Base-by-base conservation (phyloP, 2,113 vertebrate genomes). In the Podarcis raffonei region DNA sequence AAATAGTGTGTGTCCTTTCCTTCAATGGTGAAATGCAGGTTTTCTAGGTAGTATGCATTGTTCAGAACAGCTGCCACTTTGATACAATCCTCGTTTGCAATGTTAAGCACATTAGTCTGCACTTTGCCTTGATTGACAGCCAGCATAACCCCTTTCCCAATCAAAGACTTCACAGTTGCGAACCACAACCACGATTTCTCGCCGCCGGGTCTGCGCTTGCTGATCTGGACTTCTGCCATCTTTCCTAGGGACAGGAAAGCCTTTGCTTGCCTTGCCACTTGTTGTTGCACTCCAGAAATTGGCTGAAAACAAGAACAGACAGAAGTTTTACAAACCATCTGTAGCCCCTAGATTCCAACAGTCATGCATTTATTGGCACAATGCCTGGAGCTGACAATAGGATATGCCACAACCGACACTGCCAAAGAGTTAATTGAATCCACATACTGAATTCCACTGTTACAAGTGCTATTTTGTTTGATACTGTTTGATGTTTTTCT, bases 131-230 rank as follows among this genome's bases (percentile, higher is more conserved):
- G 98, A 97, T 97, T 99, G 93, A 99, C 97, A 25, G 99, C 99
- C 0, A 99, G 97, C 99, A 99, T 99, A 72, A 99, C 98, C 11
- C 98, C 99, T 79, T 99, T 98, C 92, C 99, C 98, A 11, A 99
- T 98, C 89, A 98, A 97, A 84, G 99, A 99, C 95, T 98, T 97
- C 80, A 98, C 98, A 0, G 98, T 98, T 57, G 98, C 98, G 92
- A 99, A 99, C 99, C 99, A 99, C 84, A 99, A 97, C 99, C 99
- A 99, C 0, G 99, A 98, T 94, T 97, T 99, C 92, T 98, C 97
- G 66, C 97, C 95, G 3, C 96, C 94, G 87, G 96, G 96, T 94
- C 96, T 96, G 57, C 94, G 97, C 57, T 97, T 96, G 94, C 95
- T 97, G 91, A 98, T 97, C 95, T 98, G 98, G 92, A 99, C 98